A percentile compares a stretch with the other conserved stretches of the same genome.
Conservation (phyloP, 2,797 vertebrate species). For the Amblyraja radiata region DNA sequence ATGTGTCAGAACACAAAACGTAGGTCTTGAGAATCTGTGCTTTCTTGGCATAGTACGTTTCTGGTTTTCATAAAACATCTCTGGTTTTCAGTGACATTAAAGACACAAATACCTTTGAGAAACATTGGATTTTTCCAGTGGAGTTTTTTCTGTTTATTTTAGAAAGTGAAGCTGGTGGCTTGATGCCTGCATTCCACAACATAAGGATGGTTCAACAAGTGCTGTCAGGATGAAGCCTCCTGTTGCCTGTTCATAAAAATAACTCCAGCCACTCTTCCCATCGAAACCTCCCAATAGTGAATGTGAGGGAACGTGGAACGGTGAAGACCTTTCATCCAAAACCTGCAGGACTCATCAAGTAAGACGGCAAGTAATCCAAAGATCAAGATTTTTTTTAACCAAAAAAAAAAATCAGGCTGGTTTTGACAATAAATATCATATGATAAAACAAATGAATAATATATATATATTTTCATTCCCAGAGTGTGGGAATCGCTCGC, state of each 20-base stretch:
- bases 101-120: neutral
- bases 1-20: neutral
- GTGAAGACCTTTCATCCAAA: too few species aligned
- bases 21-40: neutral
- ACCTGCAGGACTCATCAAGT: neutral
- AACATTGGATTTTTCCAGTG: neutral
- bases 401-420: neutral
- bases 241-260: neutral
- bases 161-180: neutral
- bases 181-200: neutral
- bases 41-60: neutral
- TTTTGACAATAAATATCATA: neutral
- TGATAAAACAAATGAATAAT: neutral
- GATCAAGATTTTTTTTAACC: too few species aligned
- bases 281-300: neutral
- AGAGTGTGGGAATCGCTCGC: neutral
- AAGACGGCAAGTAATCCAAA: neutral
- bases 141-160: neutral
- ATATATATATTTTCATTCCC: neutral
- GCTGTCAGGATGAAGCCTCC: neutral
- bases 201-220: neutral
- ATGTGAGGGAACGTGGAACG: neutral
- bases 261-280: neutral
- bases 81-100: neutral
- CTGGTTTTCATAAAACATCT: too few species aligned